phyloP scores from a whole-genome alignment of 1,140 invertebrate species.

The Brachionus calyciflorus region DNA sequence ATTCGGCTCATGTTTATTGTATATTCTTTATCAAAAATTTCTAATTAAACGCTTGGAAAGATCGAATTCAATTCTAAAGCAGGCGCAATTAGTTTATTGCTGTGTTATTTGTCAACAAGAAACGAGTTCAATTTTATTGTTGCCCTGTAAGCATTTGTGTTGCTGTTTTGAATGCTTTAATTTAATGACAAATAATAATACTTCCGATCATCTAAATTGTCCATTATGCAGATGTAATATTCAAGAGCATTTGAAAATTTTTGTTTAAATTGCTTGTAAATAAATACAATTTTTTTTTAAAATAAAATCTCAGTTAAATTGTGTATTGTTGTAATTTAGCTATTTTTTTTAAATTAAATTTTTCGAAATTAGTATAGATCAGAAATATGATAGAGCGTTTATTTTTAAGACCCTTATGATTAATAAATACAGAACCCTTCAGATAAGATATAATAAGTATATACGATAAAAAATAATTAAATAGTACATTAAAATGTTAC shows the following conservation, averaged over 20 bases:
- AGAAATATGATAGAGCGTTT: no score
- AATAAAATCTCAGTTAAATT: no score
- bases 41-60: conserved; percentile 21
- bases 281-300: not conserved
- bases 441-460: no score
- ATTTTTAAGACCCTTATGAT: no score
- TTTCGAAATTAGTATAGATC: no score
- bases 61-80: not conserved
- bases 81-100: not conserved
- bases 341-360: no score
- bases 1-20: not conserved
- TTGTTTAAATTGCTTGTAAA: no score
- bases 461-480: no score
- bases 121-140: not conserved
- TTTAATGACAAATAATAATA: not conserved
- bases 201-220: not conserved
- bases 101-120: conserved; percentile 15
- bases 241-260: not conserved
- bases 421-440: no score
- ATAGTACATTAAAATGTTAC: no score
- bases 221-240: not conserved
- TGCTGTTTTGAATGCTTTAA: not conserved
- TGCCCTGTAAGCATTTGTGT: conserved; percentile 28
- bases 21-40: not conserved
- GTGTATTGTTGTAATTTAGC: no score